phyloP scores from a whole-genome alignment of 2,888 invertebrate genomes.

The Melinaea menophilus region DNA sequence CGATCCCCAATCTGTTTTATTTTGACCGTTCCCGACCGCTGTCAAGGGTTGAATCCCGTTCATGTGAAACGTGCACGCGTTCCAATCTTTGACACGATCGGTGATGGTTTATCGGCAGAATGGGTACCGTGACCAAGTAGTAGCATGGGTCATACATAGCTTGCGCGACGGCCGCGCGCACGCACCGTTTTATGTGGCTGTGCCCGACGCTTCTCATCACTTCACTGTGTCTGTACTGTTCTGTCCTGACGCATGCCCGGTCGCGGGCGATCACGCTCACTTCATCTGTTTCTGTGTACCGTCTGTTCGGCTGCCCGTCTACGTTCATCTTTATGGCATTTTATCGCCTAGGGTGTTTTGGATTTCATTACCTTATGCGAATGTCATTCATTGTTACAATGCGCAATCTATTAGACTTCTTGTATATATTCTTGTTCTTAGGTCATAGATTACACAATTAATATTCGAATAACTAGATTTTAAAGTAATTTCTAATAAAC shows the following conservation, averaged over 20 bases:
- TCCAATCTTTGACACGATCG: constrained; percentile 27
- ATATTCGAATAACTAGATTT: constrained; percentile 36
- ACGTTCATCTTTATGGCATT: constrained; percentile 72
- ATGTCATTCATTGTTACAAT: constrained; percentile 73
- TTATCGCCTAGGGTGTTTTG: constrained; percentile 67
- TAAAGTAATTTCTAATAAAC: constrained; percentile 27
- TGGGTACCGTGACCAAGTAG: constrained; percentile 57
- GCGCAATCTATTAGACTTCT: constrained; percentile 74
- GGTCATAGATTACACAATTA: constrained; percentile 58
- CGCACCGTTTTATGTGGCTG: constrained; percentile 77
- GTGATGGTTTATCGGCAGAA: constrained; percentile 38
- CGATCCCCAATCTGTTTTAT: constrained; percentile 36
- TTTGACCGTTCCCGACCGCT: constrained; percentile 24
- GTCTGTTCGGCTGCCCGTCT: constrained; percentile 71
- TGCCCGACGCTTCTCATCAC: constrained; percentile 77
- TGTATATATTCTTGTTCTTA: constrained; percentile 65
- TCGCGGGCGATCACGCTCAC: constrained; percentile 76
- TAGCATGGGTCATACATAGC: constrained; percentile 78
- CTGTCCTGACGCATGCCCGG: constrained; percentile 77
- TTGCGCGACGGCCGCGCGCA: constrained; percentile 76
- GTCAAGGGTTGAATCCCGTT: constrained; percentile 28
- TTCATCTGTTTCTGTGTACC: constrained; percentile 76
- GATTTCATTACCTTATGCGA: constrained; percentile 69
- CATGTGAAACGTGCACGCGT: constrained; percentile 26
- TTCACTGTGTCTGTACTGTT: constrained; percentile 76